Base-by-base conservation (phyloP, 2,888 invertebrate species). In the Drosophila prolongata region DNA sequence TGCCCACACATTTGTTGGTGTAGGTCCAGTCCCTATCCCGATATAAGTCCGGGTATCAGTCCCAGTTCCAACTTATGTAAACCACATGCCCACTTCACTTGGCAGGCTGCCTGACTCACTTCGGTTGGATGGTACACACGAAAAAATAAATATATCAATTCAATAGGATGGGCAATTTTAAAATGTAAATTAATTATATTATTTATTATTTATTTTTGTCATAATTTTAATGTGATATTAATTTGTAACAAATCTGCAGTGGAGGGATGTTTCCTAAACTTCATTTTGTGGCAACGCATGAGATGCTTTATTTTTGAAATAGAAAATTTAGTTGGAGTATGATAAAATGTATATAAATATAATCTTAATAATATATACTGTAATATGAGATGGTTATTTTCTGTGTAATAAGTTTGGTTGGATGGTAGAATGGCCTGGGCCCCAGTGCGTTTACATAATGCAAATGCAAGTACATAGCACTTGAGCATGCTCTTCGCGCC, bases 41-140 rank as follows among this genome's bases (percentile, higher is more conserved):
- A 58, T 82, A 77, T 80, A 83, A 85, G 89, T 87, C 90, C 89
- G 79, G 81, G 46, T 42, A 42, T 44, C 67, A 13, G 24, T 42
- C 47, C 44, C 67, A 13, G 24, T 9, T 35, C 40, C 46, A 44
- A 47, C 76, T 76, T 76, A 59, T 68, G 61, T 60, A 68, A 65
- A 68, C 75, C 83, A 71, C 75, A 75, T 82, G 69, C 80, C 54
- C 66, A 75, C 66, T 71, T 72, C 53, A 54, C 53, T 65, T 38
- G 65, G 65, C 65, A 52, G 66, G 65, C 50, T 65, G 66, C 38
- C 53, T 53, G 61, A 19, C 58, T 55, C 42, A 34, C 46, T 40
- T 24, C 24, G 47, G 40, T 16, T 35, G 47, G 13, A n/a, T 42
- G 55, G 8, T 42, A 13, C 49, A 49, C 34, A 19, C 16, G 19